These are phyloP conservation scores for Sinocyclocheilus maitianheensis DNA, from an alignment of 2,113 vertebrate species.

Conservation along the genomic window DNA sequence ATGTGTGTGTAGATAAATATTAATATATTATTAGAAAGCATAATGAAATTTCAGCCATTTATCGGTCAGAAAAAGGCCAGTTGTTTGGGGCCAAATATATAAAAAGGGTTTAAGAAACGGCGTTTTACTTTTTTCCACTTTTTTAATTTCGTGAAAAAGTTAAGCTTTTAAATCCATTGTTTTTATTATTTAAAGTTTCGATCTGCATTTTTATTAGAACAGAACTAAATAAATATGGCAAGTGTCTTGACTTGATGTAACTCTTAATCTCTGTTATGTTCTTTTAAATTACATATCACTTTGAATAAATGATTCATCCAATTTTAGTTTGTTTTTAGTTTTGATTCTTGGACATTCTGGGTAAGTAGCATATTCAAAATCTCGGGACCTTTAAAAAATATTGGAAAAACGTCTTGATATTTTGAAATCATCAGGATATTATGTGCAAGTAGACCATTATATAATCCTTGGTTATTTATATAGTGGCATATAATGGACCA, in stretches of 20 bases:
- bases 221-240: background rate
- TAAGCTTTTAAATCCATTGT: background rate
- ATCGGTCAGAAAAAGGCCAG: background rate
- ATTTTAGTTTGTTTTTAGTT: background rate
- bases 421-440: background rate
- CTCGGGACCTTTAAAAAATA: background rate
- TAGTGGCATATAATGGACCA: background rate
- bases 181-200: no score
- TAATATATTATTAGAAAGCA: slow-evolving; percentile 10
- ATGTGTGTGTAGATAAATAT: slow-evolving; percentile 15
- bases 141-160: background rate
- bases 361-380: slow-evolving; percentile 58
- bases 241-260: background rate
- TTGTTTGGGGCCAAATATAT: background rate
- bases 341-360: background rate
- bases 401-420: background rate
- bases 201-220: background rate
- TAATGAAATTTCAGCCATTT: background rate
- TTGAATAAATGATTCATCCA: slow-evolving; percentile 2
- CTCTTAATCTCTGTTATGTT: background rate
- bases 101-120: background rate
- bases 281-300: background rate
- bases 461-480: background rate
- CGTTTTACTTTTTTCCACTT: background rate
- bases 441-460: background rate